phyloP scores from a whole-genome alignment of 2,888 invertebrate genomes.

The Lamellibrachia columna region DNA sequence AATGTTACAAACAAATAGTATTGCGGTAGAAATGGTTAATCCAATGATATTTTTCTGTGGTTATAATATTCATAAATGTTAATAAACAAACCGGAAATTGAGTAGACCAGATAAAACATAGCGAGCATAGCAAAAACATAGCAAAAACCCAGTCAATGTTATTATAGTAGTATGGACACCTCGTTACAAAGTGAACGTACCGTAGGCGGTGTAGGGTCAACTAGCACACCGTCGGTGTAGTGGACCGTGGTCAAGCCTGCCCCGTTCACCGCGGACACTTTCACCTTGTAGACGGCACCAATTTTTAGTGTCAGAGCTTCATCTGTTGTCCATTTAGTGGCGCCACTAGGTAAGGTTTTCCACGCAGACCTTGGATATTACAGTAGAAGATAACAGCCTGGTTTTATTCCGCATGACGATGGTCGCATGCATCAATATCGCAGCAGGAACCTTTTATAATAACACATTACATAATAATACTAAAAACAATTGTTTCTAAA shows the following conservation, averaged over 20 bases:
- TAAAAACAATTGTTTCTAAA: no score
- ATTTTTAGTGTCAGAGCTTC: not conserved
- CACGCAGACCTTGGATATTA: not conserved
- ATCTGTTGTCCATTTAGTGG: slow-evolving; percentile 17
- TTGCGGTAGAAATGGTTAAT: no score
- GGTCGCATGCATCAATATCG: not conserved
- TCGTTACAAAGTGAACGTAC: not conserved
- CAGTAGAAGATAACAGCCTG: not conserved
- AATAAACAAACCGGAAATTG: no score
- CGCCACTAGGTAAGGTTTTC: not conserved
- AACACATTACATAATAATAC: not conserved
- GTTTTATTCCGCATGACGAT: not conserved
- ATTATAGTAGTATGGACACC: not conserved
- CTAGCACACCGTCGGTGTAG: slow-evolving; percentile 17
- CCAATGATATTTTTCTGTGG: no score
- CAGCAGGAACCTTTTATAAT: not conserved
- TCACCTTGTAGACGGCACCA: not conserved
- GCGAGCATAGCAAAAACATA: no score
- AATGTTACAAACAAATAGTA: no score
- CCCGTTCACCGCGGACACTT: slow-evolving; percentile 20
- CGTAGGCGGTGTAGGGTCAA: slow-evolving; percentile 20
- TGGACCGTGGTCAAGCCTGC: slow-evolving; percentile 20
- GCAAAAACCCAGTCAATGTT: no score
- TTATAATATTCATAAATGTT: no score
- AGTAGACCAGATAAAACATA: no score